A percentile compares a stretch with the other conserved stretches of the same genome.
These are phyloP conservation scores for Stenodera caucasica DNA, from an alignment of 2,888 invertebrate species.

Conservation along the genomic window DNA sequence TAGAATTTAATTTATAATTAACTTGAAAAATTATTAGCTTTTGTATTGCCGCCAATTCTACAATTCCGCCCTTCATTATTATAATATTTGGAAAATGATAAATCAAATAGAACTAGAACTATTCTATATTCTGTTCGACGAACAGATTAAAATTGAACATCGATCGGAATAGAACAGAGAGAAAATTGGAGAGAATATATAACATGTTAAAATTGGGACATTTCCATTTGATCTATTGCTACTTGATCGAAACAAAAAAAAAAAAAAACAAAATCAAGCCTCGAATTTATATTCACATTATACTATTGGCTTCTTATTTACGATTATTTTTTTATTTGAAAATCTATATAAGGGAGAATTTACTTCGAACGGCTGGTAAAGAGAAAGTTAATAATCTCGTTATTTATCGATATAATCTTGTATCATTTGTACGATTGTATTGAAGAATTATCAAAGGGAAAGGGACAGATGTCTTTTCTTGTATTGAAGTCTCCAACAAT, in stretches of 20 bases:
- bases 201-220: conserved; percentile 10
- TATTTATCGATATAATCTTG: background rate
- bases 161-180: conserved; percentile 1
- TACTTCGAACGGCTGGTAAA: too few species aligned
- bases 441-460: background rate
- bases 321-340: too few species aligned
- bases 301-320: conserved; percentile 21
- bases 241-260: background rate
- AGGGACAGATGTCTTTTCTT: conserved; percentile 1
- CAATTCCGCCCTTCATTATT: too few species aligned
- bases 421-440: background rate
- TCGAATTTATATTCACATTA: conserved; percentile 36
- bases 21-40: background rate
- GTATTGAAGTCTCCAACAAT: background rate
- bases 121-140: conserved; percentile 12
- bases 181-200: conserved; percentile 7
- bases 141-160: conserved; percentile 21
- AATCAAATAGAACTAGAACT: background rate
- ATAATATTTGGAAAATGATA: too few species aligned
- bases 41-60: too few species aligned
- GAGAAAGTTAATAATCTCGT: background rate
- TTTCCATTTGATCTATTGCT: conserved; percentile 30
- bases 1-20: background rate
- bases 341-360: too few species aligned
- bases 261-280: conserved; percentile 25